These are phyloP conservation scores for Saccostrea cuccullata DNA, from an alignment of 1,140 invertebrate genomes.

Conservation along the genomic window DNA sequence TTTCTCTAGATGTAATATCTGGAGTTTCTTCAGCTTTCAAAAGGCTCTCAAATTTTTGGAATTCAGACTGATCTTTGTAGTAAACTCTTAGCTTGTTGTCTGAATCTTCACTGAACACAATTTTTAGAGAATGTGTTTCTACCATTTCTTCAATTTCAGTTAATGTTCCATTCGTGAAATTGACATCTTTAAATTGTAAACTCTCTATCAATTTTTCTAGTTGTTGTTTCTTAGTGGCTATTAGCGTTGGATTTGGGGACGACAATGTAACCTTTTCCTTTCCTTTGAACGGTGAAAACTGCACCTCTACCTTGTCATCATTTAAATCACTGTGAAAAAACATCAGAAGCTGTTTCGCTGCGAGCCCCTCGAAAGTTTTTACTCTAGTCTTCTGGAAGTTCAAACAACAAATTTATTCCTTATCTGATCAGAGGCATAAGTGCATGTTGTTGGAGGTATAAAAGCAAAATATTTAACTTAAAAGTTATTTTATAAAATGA, in stretches of 20 bases:
- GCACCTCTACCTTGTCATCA: background rate
- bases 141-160: background rate
- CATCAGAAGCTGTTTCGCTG: background rate
- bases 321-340: background rate
- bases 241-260: background rate
- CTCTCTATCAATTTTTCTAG: background rate
- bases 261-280: background rate
- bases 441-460: no score
- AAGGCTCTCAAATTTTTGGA: background rate
- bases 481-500: no score
- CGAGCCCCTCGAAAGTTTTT: background rate
- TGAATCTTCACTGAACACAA: background rate
- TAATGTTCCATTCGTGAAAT: background rate
- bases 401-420: no score
- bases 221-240: background rate
- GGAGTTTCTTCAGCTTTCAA: background rate
- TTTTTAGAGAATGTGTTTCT: background rate
- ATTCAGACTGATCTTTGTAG: background rate
- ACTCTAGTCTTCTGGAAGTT: background rate
- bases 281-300: background rate
- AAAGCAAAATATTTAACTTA: no score
- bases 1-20: background rate
- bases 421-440: no score
- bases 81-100: background rate
- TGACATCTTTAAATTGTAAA: background rate